Evolutionary conservation across 1,140 invertebrate genomes (phyloP).

Genomic region (Dolichoris vasculosae): DNA sequence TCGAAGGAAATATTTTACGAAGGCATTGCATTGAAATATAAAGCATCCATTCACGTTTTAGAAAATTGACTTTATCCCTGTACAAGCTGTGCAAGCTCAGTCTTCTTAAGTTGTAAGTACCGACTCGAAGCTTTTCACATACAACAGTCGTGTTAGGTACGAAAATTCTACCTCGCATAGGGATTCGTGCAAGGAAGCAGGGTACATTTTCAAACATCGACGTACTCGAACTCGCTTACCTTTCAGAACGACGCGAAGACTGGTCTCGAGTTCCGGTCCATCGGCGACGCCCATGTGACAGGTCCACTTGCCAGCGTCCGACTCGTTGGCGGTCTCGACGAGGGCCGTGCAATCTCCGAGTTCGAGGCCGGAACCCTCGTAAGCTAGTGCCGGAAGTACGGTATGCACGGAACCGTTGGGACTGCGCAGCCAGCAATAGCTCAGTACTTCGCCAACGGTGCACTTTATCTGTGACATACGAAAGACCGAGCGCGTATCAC

Average conservation of each 20-base stretch:
- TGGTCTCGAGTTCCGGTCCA: slow-evolving; percentile 56
- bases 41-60: neutral
- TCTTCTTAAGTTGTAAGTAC: neutral
- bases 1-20: neutral
- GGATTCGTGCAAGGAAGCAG: too few species aligned
- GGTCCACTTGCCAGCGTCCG: slow-evolving; percentile 62
- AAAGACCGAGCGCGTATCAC: neutral
- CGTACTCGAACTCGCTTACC: slow-evolving; percentile 52
- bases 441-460: slow-evolving; percentile 56
- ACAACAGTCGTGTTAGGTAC: neutral
- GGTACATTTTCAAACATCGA: neutral
- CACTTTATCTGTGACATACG: slow-evolving; percentile 61
- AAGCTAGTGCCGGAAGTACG: slow-evolving; percentile 20
- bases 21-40: neutral
- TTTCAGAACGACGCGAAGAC: slow-evolving; percentile 61
- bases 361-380: slow-evolving; percentile 59
- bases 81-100: neutral
- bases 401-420: slow-evolving; percentile 61
- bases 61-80: neutral
- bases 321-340: slow-evolving; percentile 57
- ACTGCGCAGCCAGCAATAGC: slow-evolving; percentile 67
- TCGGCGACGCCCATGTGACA: slow-evolving; percentile 63
- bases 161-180: neutral
- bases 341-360: slow-evolving; percentile 63
- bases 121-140: neutral